Evolutionary conservation across 2,113 vertebrate genomes (phyloP), one percentile per base, ranked within the genome.

Genomic region (Columbina picui): DNA sequence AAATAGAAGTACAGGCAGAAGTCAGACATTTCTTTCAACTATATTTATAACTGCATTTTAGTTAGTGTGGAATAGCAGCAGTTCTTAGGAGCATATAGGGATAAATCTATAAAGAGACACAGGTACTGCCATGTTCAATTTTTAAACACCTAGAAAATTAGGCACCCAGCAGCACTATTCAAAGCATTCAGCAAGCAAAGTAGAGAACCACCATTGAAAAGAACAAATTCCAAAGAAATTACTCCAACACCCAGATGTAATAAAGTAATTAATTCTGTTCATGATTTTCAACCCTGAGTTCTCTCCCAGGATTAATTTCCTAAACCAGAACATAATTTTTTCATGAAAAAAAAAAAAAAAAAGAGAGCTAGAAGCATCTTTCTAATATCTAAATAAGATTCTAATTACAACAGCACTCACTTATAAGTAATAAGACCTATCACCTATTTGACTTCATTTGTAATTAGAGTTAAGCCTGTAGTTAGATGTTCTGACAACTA

Each of bases 141-240:
- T 87, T 94, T 93, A 90, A 83, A 92, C 9, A 88, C 6, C 22
- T 71, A 68, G 34, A 87, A 90, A 88, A 82, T 83, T 57, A 50
- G 65, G 41, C 26, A 84, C 10, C 6, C 43, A 82, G 23, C 17
- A 78, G 69, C 8, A 79, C 43, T 67, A 55, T 67, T 41, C 29
- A 90, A 75, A 88, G 26, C 17, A 67, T 82, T 68, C 67, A 65
- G 45, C 13, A 80, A 86, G 18, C 30, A 53, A 18, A 83, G 39
- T 56, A 43, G 67, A 43, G 94, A 90, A 64, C 39, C 11, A 79
- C 9, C 26, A 75, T 2, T 0, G 1, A 36, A 53, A 80, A 90
- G 47, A 56, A 64, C 45, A 68, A 49, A 53, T 55, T 75, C 5
- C 19, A 53, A 81, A 65, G 49, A 91, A 84, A 64, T 47, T n/a